phyloP scores from a whole-genome alignment of 1,140 invertebrate genomes.

The Spodoptera frugiperda region DNA sequence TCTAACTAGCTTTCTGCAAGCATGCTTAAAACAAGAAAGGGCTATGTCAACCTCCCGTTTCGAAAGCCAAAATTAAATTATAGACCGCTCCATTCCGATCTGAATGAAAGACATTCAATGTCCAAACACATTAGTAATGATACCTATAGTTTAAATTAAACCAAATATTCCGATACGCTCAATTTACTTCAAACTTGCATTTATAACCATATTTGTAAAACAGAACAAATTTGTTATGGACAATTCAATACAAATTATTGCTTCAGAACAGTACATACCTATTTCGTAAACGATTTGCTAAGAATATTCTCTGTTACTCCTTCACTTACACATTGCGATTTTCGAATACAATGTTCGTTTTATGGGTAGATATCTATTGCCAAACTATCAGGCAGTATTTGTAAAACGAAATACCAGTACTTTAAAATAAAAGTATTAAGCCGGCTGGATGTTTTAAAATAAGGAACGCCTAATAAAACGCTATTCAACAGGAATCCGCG shows the following conservation, averaged over 20 bases:
- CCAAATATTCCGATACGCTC: neutral
- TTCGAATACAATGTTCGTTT: slow-evolving; percentile 6
- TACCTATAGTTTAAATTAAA: too few species aligned
- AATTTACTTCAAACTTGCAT: neutral
- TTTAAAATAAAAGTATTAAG: too few species aligned
- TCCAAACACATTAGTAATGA: too few species aligned
- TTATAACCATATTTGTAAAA: neutral
- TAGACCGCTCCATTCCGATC: too few species aligned
- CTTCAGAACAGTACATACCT: neutral
- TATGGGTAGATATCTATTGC: neutral
- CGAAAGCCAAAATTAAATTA: too few species aligned
- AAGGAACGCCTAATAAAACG: too few species aligned
- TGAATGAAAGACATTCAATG: too few species aligned
- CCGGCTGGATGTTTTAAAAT: too few species aligned
- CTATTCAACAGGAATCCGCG: too few species aligned
- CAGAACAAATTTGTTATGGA: neutral
- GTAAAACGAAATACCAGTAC: neutral
- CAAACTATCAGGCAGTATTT: neutral
- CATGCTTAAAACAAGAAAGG: too few species aligned
- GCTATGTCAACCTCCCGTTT: too few species aligned
- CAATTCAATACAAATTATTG: slow-evolving; percentile 8
- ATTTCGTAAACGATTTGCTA: slow-evolving; percentile 19
- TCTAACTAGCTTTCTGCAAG: too few species aligned
- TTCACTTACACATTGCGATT: slow-evolving; percentile 1
- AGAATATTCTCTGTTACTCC: slow-evolving; percentile 22